phyloP scores from a whole-genome alignment of 37 sponge, comb jelly and placozoan species.

The Lycopodina hypogea region DNA sequence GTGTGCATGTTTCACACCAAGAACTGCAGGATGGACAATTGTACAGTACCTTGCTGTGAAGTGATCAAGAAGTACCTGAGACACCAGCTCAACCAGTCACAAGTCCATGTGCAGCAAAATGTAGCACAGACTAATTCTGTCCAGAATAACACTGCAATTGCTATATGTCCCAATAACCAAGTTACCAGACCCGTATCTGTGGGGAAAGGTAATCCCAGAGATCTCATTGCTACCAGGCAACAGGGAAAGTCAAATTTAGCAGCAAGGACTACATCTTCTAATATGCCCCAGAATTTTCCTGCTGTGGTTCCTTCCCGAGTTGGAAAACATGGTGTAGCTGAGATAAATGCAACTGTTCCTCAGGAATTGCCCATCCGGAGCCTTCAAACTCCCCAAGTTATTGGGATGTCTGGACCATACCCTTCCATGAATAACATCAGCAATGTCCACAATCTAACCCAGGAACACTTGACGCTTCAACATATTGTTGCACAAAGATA shows the following conservation, averaged over 20 bases:
- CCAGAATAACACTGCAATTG: neutral
- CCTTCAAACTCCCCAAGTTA: neutral
- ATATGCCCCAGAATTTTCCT: neutral
- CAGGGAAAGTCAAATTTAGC: neutral
- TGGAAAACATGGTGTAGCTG: slow-evolving; percentile 8
- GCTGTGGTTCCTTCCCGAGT: neutral
- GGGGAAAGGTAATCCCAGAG: slow-evolving; percentile 39
- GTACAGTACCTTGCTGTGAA: slow-evolving; percentile 86
- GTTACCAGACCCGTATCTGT: slow-evolving; percentile 22
- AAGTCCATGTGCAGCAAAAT: slow-evolving; percentile 30
- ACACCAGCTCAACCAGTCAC: slow-evolving; percentile 47
- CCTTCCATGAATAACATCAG: neutral
- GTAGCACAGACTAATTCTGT: slow-evolving; percentile 43
- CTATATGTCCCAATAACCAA: neutral
- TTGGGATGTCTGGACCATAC: neutral
- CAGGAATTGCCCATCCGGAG: slow-evolving; percentile 21
- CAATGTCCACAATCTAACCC: neutral
- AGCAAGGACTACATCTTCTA: neutral
- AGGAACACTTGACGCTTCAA: neutral
- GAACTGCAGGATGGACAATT: slow-evolving; percentile 74
- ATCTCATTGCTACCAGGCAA: neutral
- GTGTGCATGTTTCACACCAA: slow-evolving; percentile 89
- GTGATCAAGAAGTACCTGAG: slow-evolving; percentile 78
- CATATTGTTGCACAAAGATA: neutral
- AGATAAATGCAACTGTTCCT: neutral